phyloP scores from a whole-genome alignment of 1,140 invertebrate genomes.

The Dreissena polymorpha region DNA sequence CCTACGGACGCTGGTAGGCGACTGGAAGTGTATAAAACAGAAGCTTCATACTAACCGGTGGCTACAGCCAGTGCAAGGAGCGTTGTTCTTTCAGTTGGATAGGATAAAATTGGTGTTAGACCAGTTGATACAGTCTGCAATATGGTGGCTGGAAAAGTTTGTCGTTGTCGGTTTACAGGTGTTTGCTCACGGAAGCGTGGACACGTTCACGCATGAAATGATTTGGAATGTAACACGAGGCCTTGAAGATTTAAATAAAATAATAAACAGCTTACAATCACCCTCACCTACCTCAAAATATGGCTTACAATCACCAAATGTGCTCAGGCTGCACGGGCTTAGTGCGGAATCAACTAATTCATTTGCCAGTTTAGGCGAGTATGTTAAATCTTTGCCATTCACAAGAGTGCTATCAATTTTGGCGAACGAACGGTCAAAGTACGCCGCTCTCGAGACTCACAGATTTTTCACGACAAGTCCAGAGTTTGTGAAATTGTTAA shows the following conservation, averaged over 20 bases:
- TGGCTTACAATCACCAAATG: constrained; percentile 20
- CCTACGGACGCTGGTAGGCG: constrained; percentile 74
- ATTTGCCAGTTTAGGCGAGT: constrained; percentile 60
- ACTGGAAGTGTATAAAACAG: constrained; percentile 78
- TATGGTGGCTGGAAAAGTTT: constrained; percentile 77
- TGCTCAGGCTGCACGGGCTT: not conserved
- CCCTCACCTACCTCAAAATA: constrained; percentile 28
- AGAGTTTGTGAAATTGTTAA: constrained; percentile 71
- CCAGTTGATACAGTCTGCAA: constrained; percentile 66
- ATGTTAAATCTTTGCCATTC: constrained; percentile 73
- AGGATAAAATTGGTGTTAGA: constrained; percentile 64
- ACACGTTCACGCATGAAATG: constrained; percentile 71
- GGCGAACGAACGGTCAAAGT: constrained; percentile 75
- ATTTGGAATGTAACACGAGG: constrained; percentile 77
- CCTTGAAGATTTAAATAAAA: constrained; percentile 78
- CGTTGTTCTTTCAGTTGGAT: constrained; percentile 70
- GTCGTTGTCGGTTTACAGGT: constrained; percentile 76
- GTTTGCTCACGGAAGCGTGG: constrained; percentile 75
- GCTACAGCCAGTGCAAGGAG: constrained; percentile 69
- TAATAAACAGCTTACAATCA: constrained; percentile 63
- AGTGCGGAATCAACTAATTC: constrained; percentile 54
- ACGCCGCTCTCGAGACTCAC: constrained; percentile 74
- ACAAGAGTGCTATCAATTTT: constrained; percentile 73
- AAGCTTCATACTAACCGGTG: constrained; percentile 72
- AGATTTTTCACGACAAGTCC: constrained; percentile 75